These are phyloP conservation scores for Octopus sinensis DNA, from an alignment of 1,140 invertebrate species.

Conservation along the genomic window DNA sequence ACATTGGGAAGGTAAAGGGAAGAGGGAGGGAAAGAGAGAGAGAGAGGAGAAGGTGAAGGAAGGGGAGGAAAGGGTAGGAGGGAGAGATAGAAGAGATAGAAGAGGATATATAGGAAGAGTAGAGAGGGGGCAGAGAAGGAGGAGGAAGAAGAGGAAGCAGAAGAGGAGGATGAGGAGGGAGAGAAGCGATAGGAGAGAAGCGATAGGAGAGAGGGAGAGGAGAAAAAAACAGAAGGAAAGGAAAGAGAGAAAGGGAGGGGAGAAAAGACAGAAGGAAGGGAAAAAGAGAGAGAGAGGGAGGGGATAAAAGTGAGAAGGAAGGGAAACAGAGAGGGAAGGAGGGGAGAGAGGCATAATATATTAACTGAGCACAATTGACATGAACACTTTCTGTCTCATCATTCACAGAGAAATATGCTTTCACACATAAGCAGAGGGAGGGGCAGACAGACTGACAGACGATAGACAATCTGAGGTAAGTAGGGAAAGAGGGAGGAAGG, in stretches of 20 bases:
- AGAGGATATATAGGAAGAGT: not conserved
- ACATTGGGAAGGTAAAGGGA: not conserved
- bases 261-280: not conserved
- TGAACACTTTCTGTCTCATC: no score
- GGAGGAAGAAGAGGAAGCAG: not conserved
- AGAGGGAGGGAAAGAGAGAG: not conserved
- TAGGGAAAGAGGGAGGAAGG: no score
- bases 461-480: no score
- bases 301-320: no score
- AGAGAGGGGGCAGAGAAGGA: not conserved
- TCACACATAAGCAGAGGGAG: no score
- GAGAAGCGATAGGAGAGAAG: not conserved
- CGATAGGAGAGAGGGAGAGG: not conserved
- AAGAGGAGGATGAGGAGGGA: not conserved
- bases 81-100: not conserved
- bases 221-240: not conserved
- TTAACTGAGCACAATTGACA: no score
- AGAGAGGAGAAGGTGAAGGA: not conserved
- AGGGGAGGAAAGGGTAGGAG: not conserved
- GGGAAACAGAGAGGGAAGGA: no score
- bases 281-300: not conserved
- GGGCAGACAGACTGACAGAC: no score
- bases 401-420: no score
- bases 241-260: not conserved
- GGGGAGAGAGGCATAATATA: no score